A percentile compares a stretch with the other conserved stretches of the same genome.
Conservation (phyloP, 2,888 invertebrate species). For the Drosophila atripex region DNA sequence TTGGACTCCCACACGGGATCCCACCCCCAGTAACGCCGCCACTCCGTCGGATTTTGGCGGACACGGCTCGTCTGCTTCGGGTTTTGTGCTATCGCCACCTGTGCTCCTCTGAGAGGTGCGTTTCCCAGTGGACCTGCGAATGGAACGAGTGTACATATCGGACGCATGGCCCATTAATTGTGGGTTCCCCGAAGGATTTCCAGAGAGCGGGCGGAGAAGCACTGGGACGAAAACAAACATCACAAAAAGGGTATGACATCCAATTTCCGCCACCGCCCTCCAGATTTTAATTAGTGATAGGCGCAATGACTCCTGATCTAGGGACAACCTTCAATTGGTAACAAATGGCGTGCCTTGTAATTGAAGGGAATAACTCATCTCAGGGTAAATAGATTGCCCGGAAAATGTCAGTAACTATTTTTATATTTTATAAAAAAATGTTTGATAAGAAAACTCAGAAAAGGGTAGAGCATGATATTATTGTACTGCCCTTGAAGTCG, state of each 20-base stretch:
- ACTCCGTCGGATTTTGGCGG: constrained; percentile 22
- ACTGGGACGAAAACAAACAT: constrained; percentile 5
- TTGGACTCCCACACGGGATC: constrained; percentile 6
- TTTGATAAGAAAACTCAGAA: neutral
- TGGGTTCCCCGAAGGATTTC: constrained; percentile 41
- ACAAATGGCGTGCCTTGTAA: constrained; percentile 11
- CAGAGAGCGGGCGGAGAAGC: constrained; percentile 8
- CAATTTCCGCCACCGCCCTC: constrained; percentile 65
- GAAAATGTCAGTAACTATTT: neutral
- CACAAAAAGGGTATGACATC: constrained; percentile 39
- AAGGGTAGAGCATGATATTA: neutral
- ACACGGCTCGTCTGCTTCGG: constrained; percentile 11
- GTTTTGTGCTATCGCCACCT: constrained; percentile 11
- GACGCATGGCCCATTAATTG: constrained; percentile 46
- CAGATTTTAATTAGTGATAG: constrained; percentile 66
- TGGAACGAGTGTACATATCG: constrained; percentile 13
- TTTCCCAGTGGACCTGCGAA: constrained; percentile 52
- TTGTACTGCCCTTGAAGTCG: too few species aligned
- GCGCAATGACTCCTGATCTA: constrained; percentile 30
- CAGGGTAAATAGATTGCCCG: neutral
- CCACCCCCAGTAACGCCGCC: constrained; percentile 33
- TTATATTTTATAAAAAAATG: neutral
- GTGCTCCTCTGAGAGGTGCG: constrained; percentile 42
- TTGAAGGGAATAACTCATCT: constrained; percentile 8
- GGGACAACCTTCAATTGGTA: constrained; percentile 44